Percentiles rank a stretch among this genome's conserved stretches.
Conservation (phyloP, 2,797 vertebrate genomes). For the Meriones psammophilus region DNA sequence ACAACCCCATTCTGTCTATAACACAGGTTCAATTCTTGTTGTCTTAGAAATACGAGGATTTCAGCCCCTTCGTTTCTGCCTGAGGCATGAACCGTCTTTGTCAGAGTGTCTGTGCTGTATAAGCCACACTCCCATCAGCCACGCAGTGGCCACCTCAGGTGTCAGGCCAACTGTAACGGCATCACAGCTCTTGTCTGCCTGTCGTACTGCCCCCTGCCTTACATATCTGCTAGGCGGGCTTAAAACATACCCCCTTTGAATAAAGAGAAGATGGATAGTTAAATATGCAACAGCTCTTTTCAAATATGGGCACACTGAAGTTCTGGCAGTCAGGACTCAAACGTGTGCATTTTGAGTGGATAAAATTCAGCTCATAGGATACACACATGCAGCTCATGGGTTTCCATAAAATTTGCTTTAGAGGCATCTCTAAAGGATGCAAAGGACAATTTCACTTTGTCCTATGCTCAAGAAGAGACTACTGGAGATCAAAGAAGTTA, state of each 20-base stretch:
- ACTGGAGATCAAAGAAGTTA: slow-evolving; percentile 12
- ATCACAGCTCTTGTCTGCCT: no score
- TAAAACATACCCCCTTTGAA: not conserved
- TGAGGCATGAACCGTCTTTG: not conserved
- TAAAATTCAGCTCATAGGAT: not conserved
- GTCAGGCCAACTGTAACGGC: not conserved
- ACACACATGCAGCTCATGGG: not conserved
- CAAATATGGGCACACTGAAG: slow-evolving; percentile 1
- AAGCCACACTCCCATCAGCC: not conserved
- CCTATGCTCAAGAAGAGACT: not conserved
- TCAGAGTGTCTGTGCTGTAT: no score
- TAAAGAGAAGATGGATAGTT: not conserved
- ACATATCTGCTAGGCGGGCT: not conserved
- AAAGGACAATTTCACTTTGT: slow-evolving; percentile 9
- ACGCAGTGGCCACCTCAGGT: not conserved
- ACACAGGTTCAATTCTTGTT: not conserved
- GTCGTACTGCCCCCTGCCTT: not conserved
- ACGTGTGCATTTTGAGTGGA: slow-evolving; percentile 5
- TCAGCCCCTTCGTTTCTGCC: not conserved
- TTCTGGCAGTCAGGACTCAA: not conserved
- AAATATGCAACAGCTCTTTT: slow-evolving; percentile 6
- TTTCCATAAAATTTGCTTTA: not conserved
- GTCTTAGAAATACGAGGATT: not conserved
- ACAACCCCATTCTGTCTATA: not conserved
- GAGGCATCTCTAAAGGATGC: not conserved